A percentile compares a stretch with the other conserved stretches of the same genome.
These are phyloP conservation scores for Pitta sordida DNA, from an alignment of 2,113 vertebrate species.

Conservation along the genomic window DNA sequence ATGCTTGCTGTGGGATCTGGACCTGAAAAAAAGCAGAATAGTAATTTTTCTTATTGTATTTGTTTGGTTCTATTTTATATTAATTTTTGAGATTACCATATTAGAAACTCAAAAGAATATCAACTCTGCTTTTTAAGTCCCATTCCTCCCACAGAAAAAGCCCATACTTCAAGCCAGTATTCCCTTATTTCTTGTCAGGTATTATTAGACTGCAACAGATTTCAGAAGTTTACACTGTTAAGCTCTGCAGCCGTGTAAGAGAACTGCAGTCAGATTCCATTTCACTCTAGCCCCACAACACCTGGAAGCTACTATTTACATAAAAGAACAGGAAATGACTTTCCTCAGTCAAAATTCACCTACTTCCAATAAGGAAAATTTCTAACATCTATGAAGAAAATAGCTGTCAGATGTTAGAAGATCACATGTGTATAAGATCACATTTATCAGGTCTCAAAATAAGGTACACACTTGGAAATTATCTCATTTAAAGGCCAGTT, in stretches of 20 bases:
- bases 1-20: conserved; percentile 82
- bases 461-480: neutral
- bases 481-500: neutral
- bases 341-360: neutral
- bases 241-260: neutral
- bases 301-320: neutral
- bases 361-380: neutral
- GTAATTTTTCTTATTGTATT: neutral
- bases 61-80: accelerated
- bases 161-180: neutral
- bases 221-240: neutral
- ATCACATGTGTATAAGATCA: neutral
- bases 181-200: neutral
- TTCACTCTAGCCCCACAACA: neutral
- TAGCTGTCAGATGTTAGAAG: neutral
- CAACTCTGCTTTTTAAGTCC: neutral
- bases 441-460: neutral
- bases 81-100: neutral
- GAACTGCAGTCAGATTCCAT: neutral
- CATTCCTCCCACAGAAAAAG: neutral
- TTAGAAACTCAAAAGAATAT: neutral
- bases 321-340: neutral
- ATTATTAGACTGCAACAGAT: neutral
- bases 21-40: conserved; percentile 68
- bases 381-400: neutral